These are phyloP conservation scores for Leucopsar rothschildi DNA, from an alignment of 2,113 vertebrate species.

Conservation along the genomic window DNA sequence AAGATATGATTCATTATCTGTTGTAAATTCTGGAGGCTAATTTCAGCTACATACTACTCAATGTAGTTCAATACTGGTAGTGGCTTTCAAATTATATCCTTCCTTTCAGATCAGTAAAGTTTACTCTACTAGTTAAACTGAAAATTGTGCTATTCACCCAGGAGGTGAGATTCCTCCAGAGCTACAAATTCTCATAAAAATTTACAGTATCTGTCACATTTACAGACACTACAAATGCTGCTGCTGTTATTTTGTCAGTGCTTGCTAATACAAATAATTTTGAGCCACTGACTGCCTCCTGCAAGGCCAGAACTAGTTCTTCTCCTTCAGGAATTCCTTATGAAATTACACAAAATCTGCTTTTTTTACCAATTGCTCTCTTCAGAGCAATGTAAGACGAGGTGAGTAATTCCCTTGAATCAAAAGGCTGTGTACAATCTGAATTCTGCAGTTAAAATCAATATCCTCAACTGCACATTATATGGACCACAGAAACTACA, in stretches of 20 bases:
- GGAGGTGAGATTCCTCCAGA: not conserved
- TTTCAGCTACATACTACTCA: not conserved
- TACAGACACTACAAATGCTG: not conserved
- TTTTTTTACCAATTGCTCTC: not conserved
- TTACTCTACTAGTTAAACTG: not conserved
- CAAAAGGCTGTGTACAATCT: not conserved
- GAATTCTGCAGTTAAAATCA: slow-evolving; percentile 6
- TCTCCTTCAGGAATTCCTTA: not conserved
- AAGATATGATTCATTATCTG: not conserved
- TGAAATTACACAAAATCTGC: not conserved
- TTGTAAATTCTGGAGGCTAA: slow-evolving; percentile 7
- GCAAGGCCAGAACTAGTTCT: not conserved
- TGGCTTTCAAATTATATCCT: not conserved
- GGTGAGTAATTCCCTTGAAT: not conserved
- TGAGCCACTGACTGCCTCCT: not conserved
- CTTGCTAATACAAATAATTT: not conserved
- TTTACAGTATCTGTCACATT: not conserved
- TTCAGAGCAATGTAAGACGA: not conserved
- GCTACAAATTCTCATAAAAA: slow-evolving; percentile 9
- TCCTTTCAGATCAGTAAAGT: not conserved
- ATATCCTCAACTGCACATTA: not conserved
- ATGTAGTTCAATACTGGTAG: not conserved
- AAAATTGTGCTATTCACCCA: not conserved
- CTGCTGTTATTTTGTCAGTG: not conserved
- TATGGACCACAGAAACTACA: not conserved